Conservation (phyloP, 2,888 invertebrate genomes). For the Nephrotoma appendiculata region DNA sequence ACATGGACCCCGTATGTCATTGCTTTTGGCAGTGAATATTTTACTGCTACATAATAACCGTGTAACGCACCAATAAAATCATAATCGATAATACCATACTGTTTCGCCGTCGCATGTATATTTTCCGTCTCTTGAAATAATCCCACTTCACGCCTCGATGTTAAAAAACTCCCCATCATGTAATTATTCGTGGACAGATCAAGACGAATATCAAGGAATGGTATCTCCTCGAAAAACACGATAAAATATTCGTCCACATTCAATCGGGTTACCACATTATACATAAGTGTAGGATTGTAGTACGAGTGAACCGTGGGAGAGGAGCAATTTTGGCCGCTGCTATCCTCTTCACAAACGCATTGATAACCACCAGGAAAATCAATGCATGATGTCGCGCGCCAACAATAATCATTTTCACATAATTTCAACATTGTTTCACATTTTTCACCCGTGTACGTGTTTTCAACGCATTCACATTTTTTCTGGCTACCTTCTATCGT, state of each 20-base stretch:
- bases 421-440: background rate
- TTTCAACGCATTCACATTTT: background rate
- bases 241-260: background rate
- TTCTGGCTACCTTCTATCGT: background rate
- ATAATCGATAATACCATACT: background rate
- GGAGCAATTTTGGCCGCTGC: background rate
- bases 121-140: background rate
- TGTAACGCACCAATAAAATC: background rate
- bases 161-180: background rate
- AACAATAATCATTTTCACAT: background rate
- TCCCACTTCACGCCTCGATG: background rate
- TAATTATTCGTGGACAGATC: background rate
- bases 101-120: background rate
- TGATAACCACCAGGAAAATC: background rate
- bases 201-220: background rate
- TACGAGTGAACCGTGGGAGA: background rate
- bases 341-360: background rate
- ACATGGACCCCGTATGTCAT: background rate
- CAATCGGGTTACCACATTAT: background rate
- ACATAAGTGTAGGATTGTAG: background rate
- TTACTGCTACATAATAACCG: background rate
- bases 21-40: background rate
- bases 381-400: background rate
- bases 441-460: background rate
- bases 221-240: background rate